A percentile compares a stretch with the other conserved stretches of the same genome.
Conservation (phyloP, 2,797 vertebrate genomes). For the Lemur catta region DNA sequence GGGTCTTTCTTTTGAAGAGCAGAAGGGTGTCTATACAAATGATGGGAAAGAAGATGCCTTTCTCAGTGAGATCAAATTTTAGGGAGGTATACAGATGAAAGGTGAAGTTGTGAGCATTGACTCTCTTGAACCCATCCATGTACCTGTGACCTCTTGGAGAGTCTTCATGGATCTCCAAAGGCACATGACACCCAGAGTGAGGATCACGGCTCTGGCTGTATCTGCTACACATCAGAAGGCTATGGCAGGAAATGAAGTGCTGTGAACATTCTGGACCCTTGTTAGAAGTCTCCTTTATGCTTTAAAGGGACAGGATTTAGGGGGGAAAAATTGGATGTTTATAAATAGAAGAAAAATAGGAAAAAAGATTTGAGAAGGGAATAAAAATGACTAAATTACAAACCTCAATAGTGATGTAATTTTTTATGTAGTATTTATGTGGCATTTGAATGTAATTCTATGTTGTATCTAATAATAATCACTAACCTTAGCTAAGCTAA, state of each 20-base stretch:
- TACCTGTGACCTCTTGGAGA: not conserved
- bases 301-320: not conserved
- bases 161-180: not conserved
- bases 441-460: not conserved
- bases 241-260: not conserved
- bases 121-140: not conserved
- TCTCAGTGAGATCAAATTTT: not conserved
- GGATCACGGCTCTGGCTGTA: not conserved
- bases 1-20: not conserved
- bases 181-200: not conserved
- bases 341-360: not conserved
- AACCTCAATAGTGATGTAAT: not conserved
- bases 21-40: not conserved
- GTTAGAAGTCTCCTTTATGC: not conserved
- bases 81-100: not conserved
- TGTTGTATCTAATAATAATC: not conserved
- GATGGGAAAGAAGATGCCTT: not conserved
- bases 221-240: not conserved
- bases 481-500: not conserved
- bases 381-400: not conserved
- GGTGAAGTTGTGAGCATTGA: not conserved
- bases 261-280: not conserved
- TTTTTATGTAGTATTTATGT: not conserved
- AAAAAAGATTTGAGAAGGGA: not conserved
- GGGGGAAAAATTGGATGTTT: not conserved